Evolutionary conservation across 2,113 vertebrate genomes (phyloP).

Genomic region (Nycticorax nycticorax): DNA sequence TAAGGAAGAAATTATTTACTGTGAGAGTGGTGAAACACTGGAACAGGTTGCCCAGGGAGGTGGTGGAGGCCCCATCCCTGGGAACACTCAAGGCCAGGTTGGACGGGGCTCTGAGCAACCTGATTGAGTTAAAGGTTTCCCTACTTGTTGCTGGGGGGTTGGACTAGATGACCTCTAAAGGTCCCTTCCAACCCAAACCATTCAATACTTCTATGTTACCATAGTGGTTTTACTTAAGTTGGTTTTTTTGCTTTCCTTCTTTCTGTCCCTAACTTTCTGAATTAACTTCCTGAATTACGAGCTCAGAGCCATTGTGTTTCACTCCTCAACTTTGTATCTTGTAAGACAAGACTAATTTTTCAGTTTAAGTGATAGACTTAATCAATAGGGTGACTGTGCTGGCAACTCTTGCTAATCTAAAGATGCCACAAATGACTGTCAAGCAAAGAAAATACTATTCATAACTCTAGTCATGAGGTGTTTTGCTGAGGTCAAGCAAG

Average conservation of each 20-base stretch:
- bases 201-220: background rate
- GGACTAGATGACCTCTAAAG: background rate
- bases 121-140: background rate
- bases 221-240: background rate
- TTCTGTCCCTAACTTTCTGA: background rate
- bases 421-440: background rate
- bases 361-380: background rate
- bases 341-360: background rate
- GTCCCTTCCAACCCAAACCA: background rate
- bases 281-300: background rate
- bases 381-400: background rate
- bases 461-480: background rate
- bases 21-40: background rate
- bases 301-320: background rate
- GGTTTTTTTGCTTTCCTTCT: background rate
- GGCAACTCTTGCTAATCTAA: background rate
- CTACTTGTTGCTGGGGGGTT: background rate
- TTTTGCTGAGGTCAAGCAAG: background rate
- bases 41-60: background rate
- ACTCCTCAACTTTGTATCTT: background rate
- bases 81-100: background rate
- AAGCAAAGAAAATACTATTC: background rate
- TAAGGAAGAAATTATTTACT: background rate
- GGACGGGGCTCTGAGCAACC: background rate
- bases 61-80: background rate